These are phyloP conservation scores for Merops nubicus DNA, from an alignment of 2,113 vertebrate genomes.

Conservation along the genomic window DNA sequence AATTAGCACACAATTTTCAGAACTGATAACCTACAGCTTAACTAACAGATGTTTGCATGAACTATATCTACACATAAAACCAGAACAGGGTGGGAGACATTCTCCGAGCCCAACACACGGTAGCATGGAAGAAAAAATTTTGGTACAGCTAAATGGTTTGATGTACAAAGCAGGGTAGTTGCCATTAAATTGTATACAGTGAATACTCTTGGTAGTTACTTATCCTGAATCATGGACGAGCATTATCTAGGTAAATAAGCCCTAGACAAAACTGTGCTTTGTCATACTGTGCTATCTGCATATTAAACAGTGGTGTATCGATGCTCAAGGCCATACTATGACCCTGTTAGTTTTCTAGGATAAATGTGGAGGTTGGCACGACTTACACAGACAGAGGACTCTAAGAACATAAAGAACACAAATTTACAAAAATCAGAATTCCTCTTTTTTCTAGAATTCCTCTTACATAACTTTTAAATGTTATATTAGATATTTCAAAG, in stretches of 20 bases:
- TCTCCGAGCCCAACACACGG: accelerated
- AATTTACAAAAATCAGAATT: background rate
- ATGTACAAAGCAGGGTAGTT: background rate
- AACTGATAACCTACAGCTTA: background rate
- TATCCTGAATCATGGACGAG: background rate
- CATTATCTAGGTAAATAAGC: background rate
- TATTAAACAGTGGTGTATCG: background rate
- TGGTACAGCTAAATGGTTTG: background rate
- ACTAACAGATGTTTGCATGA: background rate
- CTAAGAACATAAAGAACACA: background rate
- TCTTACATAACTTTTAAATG: background rate
- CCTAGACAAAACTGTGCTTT: background rate
- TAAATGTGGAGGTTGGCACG: background rate
- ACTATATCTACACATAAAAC: background rate
- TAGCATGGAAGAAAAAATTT: background rate
- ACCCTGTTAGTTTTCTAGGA: background rate
- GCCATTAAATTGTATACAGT: background rate
- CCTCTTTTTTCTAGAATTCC: background rate
- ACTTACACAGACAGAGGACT: background rate
- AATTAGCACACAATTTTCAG: background rate
- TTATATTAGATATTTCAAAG: background rate
- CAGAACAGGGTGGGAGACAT: background rate
- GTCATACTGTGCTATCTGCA: accelerated
- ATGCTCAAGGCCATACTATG: background rate
- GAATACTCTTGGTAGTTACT: background rate